phyloP scores from a whole-genome alignment of 2,797 vertebrate genomes.

The Remorina albescens region DNA sequence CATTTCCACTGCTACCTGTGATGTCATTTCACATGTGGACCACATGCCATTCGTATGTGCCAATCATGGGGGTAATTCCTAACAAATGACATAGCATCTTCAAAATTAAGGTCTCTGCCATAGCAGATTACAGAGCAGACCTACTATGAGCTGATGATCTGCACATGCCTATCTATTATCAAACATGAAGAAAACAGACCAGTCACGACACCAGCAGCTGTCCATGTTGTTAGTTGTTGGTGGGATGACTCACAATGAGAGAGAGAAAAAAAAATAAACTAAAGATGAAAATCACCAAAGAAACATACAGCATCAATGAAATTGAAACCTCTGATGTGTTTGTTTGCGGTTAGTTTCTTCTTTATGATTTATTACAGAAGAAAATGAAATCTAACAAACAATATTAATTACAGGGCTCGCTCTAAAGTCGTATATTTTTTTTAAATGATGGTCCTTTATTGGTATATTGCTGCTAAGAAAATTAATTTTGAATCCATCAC shows the following conservation, averaged over 20 bases:
- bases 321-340: not conserved
- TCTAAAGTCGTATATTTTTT: constrained; percentile 1
- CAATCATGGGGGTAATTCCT: constrained; percentile 23
- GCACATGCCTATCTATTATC: constrained; percentile 25
- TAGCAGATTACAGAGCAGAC: constrained; percentile 61
- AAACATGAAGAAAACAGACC: constrained; percentile 3
- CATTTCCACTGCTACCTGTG: not conserved
- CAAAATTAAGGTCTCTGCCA: constrained; percentile 15
- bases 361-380: not conserved
- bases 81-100: constrained; percentile 17
- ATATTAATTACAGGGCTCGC: not conserved
- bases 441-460: constrained; percentile 19
- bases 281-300: not conserved
- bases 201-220: constrained; percentile 30
- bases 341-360: constrained; percentile 4
- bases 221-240: constrained; percentile 2
- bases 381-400: constrained; percentile 4
- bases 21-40: constrained; percentile 48
- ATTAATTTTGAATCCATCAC: constrained; percentile 28
- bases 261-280: constrained; percentile 9
- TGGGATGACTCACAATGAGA: constrained; percentile 15
- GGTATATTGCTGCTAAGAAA: constrained; percentile 20
- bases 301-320: constrained; percentile 12
- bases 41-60: not conserved
- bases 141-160: too few species aligned